A percentile compares a stretch with the other conserved stretches of the same genome.
Conservation (phyloP, 2,888 invertebrate species). For the Parnassius mnemosyne region DNA sequence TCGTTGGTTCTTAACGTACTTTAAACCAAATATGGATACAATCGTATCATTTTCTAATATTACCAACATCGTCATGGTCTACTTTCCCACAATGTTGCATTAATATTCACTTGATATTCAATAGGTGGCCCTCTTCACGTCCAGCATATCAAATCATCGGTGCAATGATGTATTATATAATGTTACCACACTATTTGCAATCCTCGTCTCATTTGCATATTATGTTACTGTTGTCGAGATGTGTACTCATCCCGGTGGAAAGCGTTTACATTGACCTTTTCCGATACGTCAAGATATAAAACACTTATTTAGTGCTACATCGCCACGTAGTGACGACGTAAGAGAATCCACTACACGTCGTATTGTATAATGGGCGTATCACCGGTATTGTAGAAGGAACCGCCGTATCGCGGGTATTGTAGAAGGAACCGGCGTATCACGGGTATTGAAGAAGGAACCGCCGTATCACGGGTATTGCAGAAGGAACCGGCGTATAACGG, state of each 20-base stretch:
- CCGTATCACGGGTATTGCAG: too few relatives aligned
- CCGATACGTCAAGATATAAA: background rate
- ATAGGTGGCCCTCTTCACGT: background rate
- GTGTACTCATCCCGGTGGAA: background rate
- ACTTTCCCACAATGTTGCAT: slow-evolving; percentile 9
- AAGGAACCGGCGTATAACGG: too few relatives aligned
- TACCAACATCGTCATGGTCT: slow-evolving; percentile 10
- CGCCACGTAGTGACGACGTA: too few relatives aligned
- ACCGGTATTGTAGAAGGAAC: too few relatives aligned
- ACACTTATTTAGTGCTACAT: background rate
- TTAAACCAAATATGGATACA: too few relatives aligned
- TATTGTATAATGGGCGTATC: too few relatives aligned
- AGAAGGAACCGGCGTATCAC: too few relatives aligned
- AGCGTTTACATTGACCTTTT: background rate
- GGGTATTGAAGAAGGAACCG: too few relatives aligned
- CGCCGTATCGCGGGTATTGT: too few relatives aligned
- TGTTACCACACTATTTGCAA: background rate
- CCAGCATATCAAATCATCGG: slow-evolving; percentile 17
- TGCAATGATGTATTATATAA: slow-evolving; percentile 14
- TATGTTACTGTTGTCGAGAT: slow-evolving; percentile 3
- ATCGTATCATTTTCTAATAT: background rate
- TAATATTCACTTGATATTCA: slow-evolving; percentile 16
- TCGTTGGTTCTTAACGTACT: too few relatives aligned
- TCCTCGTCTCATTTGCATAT: slow-evolving; percentile 1
- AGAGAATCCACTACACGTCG: too few relatives aligned